These are phyloP conservation scores for Chitala chitala DNA, from an alignment of 2,113 vertebrate genomes.

Conservation along the genomic window DNA sequence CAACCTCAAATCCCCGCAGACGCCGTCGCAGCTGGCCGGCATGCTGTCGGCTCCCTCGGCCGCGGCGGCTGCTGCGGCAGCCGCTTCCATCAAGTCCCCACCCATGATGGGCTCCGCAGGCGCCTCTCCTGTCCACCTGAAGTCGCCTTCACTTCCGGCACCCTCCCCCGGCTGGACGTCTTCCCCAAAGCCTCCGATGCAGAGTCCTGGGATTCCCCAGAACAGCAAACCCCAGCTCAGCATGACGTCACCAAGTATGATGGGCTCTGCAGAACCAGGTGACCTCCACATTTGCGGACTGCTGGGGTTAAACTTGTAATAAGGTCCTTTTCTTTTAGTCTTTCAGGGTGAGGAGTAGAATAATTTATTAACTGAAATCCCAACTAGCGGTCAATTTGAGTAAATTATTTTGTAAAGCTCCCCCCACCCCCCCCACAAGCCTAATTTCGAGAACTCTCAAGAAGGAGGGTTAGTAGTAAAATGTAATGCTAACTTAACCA, in stretches of 20 bases:
- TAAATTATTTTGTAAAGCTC: neutral
- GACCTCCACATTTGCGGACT: slow-evolving; percentile 30
- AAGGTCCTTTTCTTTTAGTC: too few relatives aligned
- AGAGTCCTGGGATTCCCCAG: slow-evolving; percentile 92
- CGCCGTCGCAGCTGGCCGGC: slow-evolving; percentile 93
- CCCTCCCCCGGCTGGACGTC: slow-evolving; percentile 96
- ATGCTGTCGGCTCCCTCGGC: slow-evolving; percentile 86
- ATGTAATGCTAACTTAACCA: neutral
- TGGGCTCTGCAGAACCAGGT: slow-evolving; percentile 89
- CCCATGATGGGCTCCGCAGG: slow-evolving; percentile 96
- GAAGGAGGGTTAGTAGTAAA: neutral
- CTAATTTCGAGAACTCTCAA: too few relatives aligned
- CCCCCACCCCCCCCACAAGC: too few relatives aligned
- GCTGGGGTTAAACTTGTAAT: too few relatives aligned
- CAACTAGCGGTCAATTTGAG: neutral
- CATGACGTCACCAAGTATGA: slow-evolving; percentile 94
- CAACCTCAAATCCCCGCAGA: slow-evolving; percentile 97
- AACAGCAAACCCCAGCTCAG: slow-evolving; percentile 83
- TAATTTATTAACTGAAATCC: neutral
- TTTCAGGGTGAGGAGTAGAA: neutral
- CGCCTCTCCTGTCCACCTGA: slow-evolving; percentile 97
- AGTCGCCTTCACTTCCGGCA: slow-evolving; percentile 93
- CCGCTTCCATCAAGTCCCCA: slow-evolving; percentile 93
- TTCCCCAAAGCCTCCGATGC: slow-evolving; percentile 94
- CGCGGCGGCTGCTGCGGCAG: slow-evolving; percentile 73